Conservation (phyloP, 2,113 vertebrate species). For the Pygoscelis adeliae region DNA sequence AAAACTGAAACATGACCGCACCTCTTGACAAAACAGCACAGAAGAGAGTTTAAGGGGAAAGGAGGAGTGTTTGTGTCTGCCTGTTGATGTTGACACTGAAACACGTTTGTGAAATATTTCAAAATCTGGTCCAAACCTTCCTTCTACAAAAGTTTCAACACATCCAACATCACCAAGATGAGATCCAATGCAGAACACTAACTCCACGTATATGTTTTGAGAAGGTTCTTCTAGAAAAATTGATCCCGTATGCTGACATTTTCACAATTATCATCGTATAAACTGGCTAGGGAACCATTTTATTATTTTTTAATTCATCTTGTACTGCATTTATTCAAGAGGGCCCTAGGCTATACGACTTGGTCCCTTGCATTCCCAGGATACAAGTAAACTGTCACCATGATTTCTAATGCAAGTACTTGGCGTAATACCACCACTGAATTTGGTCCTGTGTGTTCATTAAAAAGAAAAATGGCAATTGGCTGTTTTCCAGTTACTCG, state of each 20-base stretch:
- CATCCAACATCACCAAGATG: accelerated
- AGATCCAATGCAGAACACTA: not conserved
- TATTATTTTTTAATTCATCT: not conserved
- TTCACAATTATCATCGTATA: not conserved
- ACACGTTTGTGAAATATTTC: accelerated
- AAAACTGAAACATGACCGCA: accelerated
- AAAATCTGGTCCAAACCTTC: not conserved
- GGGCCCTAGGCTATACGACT: accelerated
- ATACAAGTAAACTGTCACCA: not conserved
- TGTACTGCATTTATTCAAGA: not conserved
- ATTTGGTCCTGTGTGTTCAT: not conserved
- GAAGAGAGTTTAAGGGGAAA: not conserved
- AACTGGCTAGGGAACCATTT: not conserved
- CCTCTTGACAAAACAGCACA: not conserved
- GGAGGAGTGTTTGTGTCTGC: not conserved
- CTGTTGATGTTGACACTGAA: not conserved
- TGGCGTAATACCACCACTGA: not conserved
- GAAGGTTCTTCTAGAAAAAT: not conserved
- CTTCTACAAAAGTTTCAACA: not conserved
- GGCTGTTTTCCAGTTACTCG: not conserved
- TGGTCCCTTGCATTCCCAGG: not conserved
- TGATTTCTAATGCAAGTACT: not conserved
- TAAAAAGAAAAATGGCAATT: not conserved
- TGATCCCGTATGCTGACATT: not conserved
- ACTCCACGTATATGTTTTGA: accelerated